A percentile compares a stretch with the other conserved stretches of the same genome.
These are phyloP conservation scores for Notamacropus eugenii DNA, from an alignment of 2,797 vertebrate genomes.

Conservation along the genomic window DNA sequence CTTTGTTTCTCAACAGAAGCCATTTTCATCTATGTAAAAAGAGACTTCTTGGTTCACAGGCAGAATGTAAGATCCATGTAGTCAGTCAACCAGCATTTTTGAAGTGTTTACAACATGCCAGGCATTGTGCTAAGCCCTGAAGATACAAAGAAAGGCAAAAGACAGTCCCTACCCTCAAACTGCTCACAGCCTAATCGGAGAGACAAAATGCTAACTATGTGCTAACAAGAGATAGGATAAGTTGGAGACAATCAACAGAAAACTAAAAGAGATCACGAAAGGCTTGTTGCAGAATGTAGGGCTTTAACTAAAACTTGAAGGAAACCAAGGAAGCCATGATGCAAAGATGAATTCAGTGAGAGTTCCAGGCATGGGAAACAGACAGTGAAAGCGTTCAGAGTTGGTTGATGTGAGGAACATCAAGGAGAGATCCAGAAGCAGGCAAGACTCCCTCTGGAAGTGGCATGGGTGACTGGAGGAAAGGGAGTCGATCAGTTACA, in stretches of 20 bases:
- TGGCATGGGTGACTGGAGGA: neutral
- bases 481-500: neutral
- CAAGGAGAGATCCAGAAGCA: neutral
- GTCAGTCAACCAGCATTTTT: neutral
- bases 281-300: neutral
- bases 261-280: neutral
- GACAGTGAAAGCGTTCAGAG: neutral
- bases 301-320: neutral
- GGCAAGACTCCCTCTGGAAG: neutral
- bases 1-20: neutral
- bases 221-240: neutral
- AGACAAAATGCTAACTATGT: neutral
- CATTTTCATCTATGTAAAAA: neutral
- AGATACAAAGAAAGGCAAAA: neutral
- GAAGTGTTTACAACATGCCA: neutral
- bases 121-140: neutral
- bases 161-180: neutral
- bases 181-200: neutral
- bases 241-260: neutral
- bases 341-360: neutral
- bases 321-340: neutral
- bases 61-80: neutral
- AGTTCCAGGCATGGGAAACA: neutral
- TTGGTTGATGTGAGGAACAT: neutral
- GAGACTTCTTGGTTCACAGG: neutral